Conservation (phyloP, 2,888 invertebrate species). For the Agriopis marginaria region DNA sequence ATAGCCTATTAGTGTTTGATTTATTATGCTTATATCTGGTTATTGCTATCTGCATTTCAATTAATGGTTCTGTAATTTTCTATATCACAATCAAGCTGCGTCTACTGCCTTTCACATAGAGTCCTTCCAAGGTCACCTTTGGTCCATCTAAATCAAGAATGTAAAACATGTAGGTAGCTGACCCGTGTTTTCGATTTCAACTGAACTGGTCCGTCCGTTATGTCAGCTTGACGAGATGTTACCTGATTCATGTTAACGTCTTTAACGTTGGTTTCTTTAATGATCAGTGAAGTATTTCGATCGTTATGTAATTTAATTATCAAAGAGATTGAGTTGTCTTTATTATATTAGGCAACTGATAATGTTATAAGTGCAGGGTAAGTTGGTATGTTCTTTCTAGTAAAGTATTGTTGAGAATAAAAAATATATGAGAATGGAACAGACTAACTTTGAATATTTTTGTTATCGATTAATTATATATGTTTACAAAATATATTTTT, state of each 20-base stretch:
- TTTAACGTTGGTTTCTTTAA: constrained; percentile 6
- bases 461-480: too few relatives aligned
- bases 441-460: too few relatives aligned
- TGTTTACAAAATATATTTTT: too few relatives aligned
- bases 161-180: constrained; percentile 14
- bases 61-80: background rate
- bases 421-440: too few relatives aligned
- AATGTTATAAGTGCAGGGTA: background rate
- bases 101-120: background rate
- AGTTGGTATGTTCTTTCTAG: background rate
- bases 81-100: background rate
- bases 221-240: constrained; percentile 17
- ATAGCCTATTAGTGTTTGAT: background rate
- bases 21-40: background rate
- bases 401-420: background rate
- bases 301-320: constrained; percentile 13
- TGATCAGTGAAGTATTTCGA: background rate
- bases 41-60: background rate
- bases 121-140: constrained; percentile 6
- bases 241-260: constrained; percentile 11
- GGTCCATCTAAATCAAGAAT: constrained; percentile 6
- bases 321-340: background rate
- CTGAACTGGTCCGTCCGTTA: constrained; percentile 24
- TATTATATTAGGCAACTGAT: constrained; percentile 4
- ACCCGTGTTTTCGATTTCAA: constrained; percentile 32